Evolutionary conservation across 1,140 invertebrate species (phyloP).

Genomic region (Muscidifurax raptorellus): DNA sequence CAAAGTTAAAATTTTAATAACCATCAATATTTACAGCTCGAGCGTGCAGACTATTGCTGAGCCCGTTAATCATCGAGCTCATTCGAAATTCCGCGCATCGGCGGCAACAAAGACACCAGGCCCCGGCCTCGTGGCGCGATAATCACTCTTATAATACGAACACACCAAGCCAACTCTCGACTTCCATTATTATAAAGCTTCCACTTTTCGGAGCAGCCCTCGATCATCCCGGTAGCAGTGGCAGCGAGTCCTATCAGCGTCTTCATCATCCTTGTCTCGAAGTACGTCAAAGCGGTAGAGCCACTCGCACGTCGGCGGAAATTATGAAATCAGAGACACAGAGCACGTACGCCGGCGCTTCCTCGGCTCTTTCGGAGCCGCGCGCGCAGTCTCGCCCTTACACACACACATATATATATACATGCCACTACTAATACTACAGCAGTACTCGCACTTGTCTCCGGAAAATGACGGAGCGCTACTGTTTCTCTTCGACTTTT

Average conservation of each 20-base stretch:
- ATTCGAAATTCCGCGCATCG: not conserved
- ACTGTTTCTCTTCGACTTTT: not conserved
- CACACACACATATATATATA: not conserved
- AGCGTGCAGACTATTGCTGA: too few species aligned
- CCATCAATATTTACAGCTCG: not conserved
- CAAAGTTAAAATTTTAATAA: not conserved
- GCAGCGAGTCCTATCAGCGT: not conserved
- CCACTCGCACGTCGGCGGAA: constrained; percentile 56
- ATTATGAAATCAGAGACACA: constrained; percentile 64
- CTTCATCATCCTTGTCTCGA: constrained; percentile 25
- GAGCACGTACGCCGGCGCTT: constrained; percentile 56
- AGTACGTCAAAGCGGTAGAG: constrained; percentile 10
- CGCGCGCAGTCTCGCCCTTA: not conserved
- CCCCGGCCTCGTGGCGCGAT: too few species aligned
- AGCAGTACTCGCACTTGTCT: constrained; percentile 24
- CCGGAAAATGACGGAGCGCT: constrained; percentile 46
- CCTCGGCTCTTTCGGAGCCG: constrained; percentile 22
- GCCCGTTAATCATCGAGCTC: not conserved
- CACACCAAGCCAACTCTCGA: not conserved
- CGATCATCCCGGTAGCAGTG: not conserved
- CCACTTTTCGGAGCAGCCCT: not conserved
- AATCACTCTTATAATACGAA: not conserved
- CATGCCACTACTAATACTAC: too few species aligned
- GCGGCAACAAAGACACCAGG: too few species aligned
- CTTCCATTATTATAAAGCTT: not conserved